Evolutionary conservation across 2,113 vertebrate species (phyloP).

Genomic region (Antigone vipio): DNA sequence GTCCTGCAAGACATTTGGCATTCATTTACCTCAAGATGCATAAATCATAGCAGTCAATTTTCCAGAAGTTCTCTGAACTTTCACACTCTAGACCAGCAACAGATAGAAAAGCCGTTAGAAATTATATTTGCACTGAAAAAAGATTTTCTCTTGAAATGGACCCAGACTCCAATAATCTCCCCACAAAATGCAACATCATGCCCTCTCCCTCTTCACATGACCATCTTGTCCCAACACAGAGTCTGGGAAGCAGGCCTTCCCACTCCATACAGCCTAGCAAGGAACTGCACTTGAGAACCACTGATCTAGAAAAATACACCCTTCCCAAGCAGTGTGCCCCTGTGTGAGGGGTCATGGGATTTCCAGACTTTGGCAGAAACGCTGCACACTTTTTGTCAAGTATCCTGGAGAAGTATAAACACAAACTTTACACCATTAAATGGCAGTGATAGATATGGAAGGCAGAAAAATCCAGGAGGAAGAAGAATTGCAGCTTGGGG

Average conservation of each 20-base stretch:
- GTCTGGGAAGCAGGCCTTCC: background rate
- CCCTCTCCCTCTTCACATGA: background rate
- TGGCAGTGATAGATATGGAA: background rate
- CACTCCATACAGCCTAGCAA: background rate
- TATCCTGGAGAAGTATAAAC: background rate
- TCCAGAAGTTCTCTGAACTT: background rate
- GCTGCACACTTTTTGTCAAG: background rate
- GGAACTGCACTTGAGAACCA: background rate
- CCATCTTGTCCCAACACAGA: fast-evolving
- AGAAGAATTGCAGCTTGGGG: background rate
- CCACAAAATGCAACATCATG: background rate
- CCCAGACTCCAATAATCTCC: background rate
- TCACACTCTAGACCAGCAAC: background rate
- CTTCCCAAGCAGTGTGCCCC: background rate
- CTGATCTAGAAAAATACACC: background rate
- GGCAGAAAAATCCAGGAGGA: background rate
- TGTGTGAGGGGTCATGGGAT: background rate
- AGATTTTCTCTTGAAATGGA: background rate
- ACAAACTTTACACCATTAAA: background rate
- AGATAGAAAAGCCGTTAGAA: background rate
- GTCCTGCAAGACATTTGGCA: background rate
- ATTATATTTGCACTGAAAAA: background rate
- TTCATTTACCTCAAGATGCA: background rate
- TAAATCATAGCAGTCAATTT: background rate
- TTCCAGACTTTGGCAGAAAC: background rate